Percentiles rank a stretch among this genome's conserved stretches.
Conservation (phyloP, 2,797 vertebrate genomes). For the Morus bassanus region DNA sequence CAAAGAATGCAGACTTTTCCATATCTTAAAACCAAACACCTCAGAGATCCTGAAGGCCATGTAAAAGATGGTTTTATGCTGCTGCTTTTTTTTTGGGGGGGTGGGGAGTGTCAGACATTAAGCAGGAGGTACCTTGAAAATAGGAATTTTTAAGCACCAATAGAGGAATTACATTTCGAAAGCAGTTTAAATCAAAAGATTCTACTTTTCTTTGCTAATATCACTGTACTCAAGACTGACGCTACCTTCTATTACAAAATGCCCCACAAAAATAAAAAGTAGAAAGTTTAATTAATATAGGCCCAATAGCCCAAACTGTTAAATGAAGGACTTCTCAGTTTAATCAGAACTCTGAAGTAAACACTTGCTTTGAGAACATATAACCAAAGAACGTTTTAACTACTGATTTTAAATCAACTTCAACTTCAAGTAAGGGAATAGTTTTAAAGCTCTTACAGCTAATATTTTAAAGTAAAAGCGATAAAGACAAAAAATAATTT, state of each 20-base stretch:
- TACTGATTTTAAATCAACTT: background rate
- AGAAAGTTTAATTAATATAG: background rate
- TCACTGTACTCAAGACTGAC: background rate
- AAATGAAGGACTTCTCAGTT: background rate
- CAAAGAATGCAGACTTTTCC: background rate
- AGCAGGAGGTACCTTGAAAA: background rate
- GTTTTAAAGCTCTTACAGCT: background rate
- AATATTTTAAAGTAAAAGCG: background rate
- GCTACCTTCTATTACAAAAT: background rate
- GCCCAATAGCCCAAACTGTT: background rate
- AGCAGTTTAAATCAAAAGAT: background rate
- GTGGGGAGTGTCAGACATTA: background rate
- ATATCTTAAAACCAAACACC: background rate
- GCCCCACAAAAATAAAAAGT: background rate
- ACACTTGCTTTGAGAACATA: background rate
- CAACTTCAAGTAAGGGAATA: background rate
- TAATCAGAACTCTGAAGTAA: background rate
- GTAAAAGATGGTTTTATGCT: background rate
- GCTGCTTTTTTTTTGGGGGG: background rate
- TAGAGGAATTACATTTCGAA: background rate
- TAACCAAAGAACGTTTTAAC: background rate
- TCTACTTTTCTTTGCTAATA: background rate
- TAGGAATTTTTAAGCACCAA: background rate
- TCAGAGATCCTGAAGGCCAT: background rate
- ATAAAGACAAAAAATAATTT: background rate